Conservation (phyloP, 2,797 vertebrate genomes). For the Neosilurus mollespiculum region DNA sequence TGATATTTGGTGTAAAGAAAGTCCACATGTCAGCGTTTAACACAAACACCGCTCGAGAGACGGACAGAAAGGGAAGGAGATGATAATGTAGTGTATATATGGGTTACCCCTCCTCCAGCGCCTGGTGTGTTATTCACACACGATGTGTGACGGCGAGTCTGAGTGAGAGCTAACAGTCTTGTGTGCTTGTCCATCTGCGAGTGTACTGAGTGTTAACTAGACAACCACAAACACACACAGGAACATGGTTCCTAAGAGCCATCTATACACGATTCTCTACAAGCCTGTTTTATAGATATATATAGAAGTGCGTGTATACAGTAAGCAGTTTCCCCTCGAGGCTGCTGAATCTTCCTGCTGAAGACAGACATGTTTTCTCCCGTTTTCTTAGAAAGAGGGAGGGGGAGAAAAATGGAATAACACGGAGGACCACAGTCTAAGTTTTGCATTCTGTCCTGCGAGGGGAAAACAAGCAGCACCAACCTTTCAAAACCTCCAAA, state of each 20-base stretch:
- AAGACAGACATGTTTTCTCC: not conserved
- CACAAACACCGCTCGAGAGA: constrained; percentile 50
- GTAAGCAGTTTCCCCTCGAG: not conserved
- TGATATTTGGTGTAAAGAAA: not conserved
- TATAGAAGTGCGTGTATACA: not conserved
- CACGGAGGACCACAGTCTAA: constrained; percentile 8
- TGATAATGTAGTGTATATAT: not conserved
- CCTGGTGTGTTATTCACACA: constrained; percentile 5
- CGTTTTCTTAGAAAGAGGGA: constrained; percentile 37
- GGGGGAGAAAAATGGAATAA: too few relatives aligned
- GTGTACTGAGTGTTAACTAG: constrained; percentile 11
- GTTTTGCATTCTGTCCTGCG: constrained; percentile 23
- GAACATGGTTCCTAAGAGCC: not conserved
- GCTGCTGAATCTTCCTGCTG: not conserved
- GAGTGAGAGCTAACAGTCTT: constrained; percentile 1
- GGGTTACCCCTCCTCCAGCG: constrained; percentile 18
- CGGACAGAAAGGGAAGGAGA: constrained; percentile 39
- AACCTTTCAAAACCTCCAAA: constrained; percentile 44
- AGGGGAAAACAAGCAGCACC: constrained; percentile 51
- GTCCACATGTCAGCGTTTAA: constrained; percentile 65
- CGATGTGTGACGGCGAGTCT: not conserved
- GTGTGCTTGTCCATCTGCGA: not conserved
- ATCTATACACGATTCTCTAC: not conserved
- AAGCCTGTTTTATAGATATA: not conserved
- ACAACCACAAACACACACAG: constrained; percentile 3